These are phyloP conservation scores for Actenoides lindsayi DNA, from an alignment of 2,113 vertebrate species.

Conservation along the genomic window DNA sequence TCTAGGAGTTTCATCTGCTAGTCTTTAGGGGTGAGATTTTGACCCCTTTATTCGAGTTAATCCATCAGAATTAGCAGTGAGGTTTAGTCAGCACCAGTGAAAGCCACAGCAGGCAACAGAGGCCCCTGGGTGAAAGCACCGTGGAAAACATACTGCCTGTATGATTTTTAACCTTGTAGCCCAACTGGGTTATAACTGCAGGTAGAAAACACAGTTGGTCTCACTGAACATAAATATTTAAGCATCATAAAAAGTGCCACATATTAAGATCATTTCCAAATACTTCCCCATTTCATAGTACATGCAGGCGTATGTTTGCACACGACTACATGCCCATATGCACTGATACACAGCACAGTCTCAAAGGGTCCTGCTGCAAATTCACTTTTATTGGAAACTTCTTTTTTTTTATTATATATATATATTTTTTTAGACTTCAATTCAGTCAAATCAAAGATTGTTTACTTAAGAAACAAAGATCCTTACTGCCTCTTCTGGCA, in stretches of 20 bases:
- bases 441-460: neutral
- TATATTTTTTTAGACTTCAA: neutral
- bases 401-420: neutral
- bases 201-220: neutral
- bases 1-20: neutral
- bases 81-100: neutral
- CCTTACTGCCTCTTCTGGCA: neutral
- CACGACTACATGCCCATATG: fast-evolving
- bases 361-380: neutral
- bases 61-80: neutral
- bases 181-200: neutral
- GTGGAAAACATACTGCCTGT: neutral
- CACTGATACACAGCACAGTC: neutral
- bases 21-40: neutral
- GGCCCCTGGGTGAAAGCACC: neutral
- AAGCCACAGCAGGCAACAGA: neutral
- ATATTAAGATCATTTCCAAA: neutral
- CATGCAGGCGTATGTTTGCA: fast-evolving
- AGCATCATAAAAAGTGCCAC: neutral
- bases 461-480: neutral
- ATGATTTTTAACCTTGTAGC: neutral
- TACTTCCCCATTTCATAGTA: neutral
- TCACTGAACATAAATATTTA: neutral
- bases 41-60: neutral
- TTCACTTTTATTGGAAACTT: neutral